A percentile compares a stretch with the other conserved stretches of the same genome.
Conservation (phyloP, 1,140 invertebrate genomes). For the Mya arenaria region DNA sequence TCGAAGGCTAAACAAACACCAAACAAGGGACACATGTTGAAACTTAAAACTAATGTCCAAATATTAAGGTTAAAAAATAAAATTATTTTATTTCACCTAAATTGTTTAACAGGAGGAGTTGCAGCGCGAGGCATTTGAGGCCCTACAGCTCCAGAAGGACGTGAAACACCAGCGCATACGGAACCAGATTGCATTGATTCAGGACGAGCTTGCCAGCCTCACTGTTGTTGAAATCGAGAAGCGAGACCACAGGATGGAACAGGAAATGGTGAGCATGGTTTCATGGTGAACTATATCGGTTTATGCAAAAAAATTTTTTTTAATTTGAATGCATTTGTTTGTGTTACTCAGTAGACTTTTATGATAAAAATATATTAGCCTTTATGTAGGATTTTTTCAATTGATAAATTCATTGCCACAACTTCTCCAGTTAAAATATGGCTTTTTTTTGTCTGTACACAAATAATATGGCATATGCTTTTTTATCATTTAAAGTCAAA, state of each 20-base stretch:
- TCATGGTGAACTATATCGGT: not conserved
- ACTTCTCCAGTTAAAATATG: too few species aligned
- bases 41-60: too few species aligned
- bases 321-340: not conserved
- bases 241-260: slow-evolving; percentile 86
- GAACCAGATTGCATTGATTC: slow-evolving; percentile 88
- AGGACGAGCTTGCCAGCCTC: slow-evolving; percentile 88
- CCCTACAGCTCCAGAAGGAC: slow-evolving; percentile 88
- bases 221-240: slow-evolving; percentile 89
- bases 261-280: slow-evolving; percentile 83
- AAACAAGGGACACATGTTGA: too few species aligned
- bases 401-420: too few species aligned
- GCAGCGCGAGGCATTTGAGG: slow-evolving; percentile 88
- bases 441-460: too few species aligned
- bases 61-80: too few species aligned
- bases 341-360: too few species aligned
- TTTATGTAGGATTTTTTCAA: too few species aligned
- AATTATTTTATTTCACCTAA: not conserved
- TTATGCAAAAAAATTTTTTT: not conserved
- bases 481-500: too few species aligned
- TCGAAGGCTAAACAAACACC: too few species aligned
- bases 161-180: slow-evolving; percentile 87
- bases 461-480: too few species aligned
- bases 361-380: too few species aligned
- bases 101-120: slow-evolving; percentile 81